Conservation (phyloP, 2,797 vertebrate species). For the Dipus sagitta region DNA sequence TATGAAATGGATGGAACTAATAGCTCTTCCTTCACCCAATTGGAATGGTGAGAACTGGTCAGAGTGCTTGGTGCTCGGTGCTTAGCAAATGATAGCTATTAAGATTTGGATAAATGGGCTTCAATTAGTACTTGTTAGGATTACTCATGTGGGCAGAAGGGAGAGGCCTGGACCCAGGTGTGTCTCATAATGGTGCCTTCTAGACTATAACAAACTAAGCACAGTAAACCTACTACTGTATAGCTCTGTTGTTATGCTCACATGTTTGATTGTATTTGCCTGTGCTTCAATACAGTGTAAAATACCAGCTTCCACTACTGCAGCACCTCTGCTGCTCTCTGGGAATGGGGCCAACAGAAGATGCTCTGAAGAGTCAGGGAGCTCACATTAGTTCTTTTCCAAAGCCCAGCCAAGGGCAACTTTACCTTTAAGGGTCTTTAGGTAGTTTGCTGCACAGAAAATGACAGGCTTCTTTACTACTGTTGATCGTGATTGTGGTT, state of each 20-base stretch:
- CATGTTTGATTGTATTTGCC: slow-evolving; percentile 34
- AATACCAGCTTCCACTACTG: not conserved
- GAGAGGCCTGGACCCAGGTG: not conserved
- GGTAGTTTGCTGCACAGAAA: slow-evolving; percentile 12
- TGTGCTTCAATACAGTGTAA: slow-evolving; percentile 10
- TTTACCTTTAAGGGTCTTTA: not conserved
- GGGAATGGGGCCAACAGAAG: not conserved
- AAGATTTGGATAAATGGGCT: not conserved
- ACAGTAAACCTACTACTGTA: not conserved
- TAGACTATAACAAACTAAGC: not conserved
- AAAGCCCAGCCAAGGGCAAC: not conserved
- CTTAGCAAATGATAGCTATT: slow-evolving; percentile 13
- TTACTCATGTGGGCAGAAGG: not conserved
- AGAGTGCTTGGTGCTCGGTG: not conserved
- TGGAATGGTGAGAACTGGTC: slow-evolving; percentile 7
- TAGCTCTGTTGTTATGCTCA: not conserved
- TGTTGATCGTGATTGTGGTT: not conserved
- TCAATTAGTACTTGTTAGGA: slow-evolving; percentile 19
- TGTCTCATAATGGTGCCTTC: not conserved
- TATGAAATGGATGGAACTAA: not conserved
- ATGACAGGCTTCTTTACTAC: not conserved
- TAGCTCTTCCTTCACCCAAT: not conserved
- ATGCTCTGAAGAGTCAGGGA: slow-evolving; percentile 13
- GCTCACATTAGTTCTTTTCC: not conserved
- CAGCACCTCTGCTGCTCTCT: not conserved